Evolutionary conservation across 2,113 vertebrate genomes (phyloP), one percentile per base, ranked within the genome.

Genomic region (Merops nubicus): DNA sequence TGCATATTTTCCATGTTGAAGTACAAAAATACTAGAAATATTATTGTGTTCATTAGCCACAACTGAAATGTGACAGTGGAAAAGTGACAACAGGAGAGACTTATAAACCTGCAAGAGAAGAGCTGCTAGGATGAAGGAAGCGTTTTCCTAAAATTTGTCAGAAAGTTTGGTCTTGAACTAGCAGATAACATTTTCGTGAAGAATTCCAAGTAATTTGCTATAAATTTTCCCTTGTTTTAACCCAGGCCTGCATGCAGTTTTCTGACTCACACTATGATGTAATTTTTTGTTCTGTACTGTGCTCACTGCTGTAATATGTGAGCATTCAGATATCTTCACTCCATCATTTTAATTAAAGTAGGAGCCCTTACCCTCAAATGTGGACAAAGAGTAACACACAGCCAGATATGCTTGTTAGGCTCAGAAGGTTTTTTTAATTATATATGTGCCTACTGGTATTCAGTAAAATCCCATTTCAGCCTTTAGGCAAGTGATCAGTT

Each of bases 341-440:
- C 4, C 7, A 83, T 94, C 72, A 70, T 56, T 78, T 88, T 81
- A 83, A 95, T 96, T 96, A 97, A 86, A 93, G 67, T 73, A 89
- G 65, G 51, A 89, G 20, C 63, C 56, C 42, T 91, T 84, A 47
- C 68, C 25, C 33, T 96, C 59, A 84, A 13, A 86, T 29, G 59
- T 34, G 64, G 86, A 79, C 82, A 90, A 43, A 88, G 62, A 92
- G 47, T 51, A 77, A 81, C 54, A 80, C 47, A 28, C 54, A 94
- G 80, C 33, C 68, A 78, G 91, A 63, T 75, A n/a, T 67, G 42
- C 91, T 70, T 77, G 43, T 82, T 88, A 88, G 65, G 34, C 80
- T 90, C 57, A 70, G 77, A 91, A 91, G 69, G 3, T 53, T 92
- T 85, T 83, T 95, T 40, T 64, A 88, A 78, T 93, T 81, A 86